Conservation (phyloP, 2,797 vertebrate genomes). For the Arrhamphus sclerolepis region DNA sequence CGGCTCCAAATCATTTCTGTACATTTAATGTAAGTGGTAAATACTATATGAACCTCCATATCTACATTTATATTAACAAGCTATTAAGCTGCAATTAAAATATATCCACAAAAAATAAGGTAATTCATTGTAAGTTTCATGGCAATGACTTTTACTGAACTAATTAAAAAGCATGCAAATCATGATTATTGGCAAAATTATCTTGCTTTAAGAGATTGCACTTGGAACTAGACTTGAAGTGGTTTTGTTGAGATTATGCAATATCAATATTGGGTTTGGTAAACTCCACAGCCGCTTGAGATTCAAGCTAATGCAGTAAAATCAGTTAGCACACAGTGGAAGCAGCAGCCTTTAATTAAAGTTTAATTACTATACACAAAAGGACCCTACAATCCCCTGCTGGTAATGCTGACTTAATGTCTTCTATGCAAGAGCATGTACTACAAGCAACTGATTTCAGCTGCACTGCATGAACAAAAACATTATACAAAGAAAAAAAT, state of each 20-base stretch:
- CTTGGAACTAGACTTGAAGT: conserved; percentile 7
- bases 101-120: not conserved
- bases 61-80: not conserved
- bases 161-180: too few relatives aligned
- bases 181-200: too few relatives aligned
- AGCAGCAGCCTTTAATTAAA: conserved; percentile 43
- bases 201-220: not conserved
- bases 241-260: conserved; percentile 21
- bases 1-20: too few relatives aligned
- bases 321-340: conserved; percentile 20
- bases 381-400: conserved; percentile 3
- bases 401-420: conserved; percentile 35
- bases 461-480: conserved; percentile 10
- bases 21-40: too few relatives aligned
- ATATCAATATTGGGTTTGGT: conserved; percentile 34
- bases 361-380: conserved; percentile 52
- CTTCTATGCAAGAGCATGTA: conserved; percentile 19
- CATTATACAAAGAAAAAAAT: too few relatives aligned
- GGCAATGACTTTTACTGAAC: not conserved
- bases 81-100: not conserved
- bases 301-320: conserved; percentile 35
- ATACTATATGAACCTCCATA: not conserved
- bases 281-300: conserved; percentile 38
- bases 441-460: conserved; percentile 3
- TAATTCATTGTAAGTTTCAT: not conserved